phyloP scores from a whole-genome alignment of 2,888 invertebrate genomes.

The Tachina lurida region DNA sequence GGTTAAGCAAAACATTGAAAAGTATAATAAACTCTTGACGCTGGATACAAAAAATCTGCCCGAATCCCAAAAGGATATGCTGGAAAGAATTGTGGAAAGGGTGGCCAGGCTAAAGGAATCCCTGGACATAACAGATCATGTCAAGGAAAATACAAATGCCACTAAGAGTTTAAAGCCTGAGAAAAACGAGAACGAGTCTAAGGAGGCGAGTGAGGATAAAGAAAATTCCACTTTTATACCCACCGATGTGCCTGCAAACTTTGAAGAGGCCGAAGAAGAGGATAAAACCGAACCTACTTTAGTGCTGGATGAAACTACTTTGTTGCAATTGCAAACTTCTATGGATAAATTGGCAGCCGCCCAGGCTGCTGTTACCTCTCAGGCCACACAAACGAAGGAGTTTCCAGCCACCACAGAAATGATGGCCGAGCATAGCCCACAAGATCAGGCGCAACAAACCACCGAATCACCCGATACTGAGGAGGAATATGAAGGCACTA shows the following conservation, averaged over 20 bases:
- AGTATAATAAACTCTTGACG: conserved; percentile 81
- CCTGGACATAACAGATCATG: conserved; percentile 77
- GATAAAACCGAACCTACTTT: conserved; percentile 79
- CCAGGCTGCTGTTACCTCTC: conserved; percentile 76
- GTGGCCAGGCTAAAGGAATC: conserved; percentile 82
- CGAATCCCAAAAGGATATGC: conserved; percentile 82
- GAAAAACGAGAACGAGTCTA: not conserved
- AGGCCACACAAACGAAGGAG: conserved; percentile 76
- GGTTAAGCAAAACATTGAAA: conserved; percentile 81
- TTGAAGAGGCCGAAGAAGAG: conserved; percentile 20
- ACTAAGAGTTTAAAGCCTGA: conserved; percentile 7
- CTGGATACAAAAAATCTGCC: conserved; percentile 82
- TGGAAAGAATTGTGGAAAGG: conserved; percentile 82
- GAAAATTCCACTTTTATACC: conserved; percentile 63
- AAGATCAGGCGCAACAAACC: conserved; percentile 45
- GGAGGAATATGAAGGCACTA: conserved; percentile 72
- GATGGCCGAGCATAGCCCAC: conserved; percentile 64
- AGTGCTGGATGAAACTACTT: conserved; percentile 78
- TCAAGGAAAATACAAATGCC: conserved; percentile 54
- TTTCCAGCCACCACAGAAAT: conserved; percentile 77
- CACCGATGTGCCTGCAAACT: conserved; percentile 37
- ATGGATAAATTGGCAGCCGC: conserved; percentile 79
- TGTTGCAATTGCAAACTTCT: conserved; percentile 78
- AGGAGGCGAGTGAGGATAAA: conserved; percentile 13
- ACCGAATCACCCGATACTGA: conserved; percentile 60